Evolutionary conservation across 2,888 invertebrate species (phyloP).

Genomic region (Melipona bicolor): DNA sequence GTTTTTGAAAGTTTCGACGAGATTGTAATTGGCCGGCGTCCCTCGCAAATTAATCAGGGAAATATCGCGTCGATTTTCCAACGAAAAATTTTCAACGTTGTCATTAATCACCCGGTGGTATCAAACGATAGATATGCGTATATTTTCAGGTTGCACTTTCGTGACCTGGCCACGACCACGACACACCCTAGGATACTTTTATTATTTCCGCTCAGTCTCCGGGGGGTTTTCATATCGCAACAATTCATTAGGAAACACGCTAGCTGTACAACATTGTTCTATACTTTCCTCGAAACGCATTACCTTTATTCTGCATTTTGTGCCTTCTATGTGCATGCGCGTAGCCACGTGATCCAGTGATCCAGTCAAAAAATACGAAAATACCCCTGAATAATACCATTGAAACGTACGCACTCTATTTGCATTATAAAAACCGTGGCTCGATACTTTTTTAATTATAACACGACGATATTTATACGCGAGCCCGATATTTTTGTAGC

Average conservation of each 20-base stretch:
- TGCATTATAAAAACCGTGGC: not conserved
- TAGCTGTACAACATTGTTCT: conserved; percentile 40
- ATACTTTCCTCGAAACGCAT: conserved; percentile 41
- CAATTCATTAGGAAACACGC: conserved; percentile 75
- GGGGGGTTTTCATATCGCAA: conserved; percentile 73
- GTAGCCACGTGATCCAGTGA: not conserved
- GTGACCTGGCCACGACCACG: conserved; percentile 66
- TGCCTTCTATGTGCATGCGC: too few species aligned
- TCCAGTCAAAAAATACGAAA: not conserved
- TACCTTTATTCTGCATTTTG: conserved; percentile 22
- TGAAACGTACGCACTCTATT: not conserved
- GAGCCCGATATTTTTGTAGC: not conserved
- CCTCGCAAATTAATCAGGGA: conserved; percentile 25
- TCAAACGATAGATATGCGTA: conserved; percentile 18
- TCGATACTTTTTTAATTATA: not conserved
- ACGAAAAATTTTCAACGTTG: conserved; percentile 40
- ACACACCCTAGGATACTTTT: conserved; percentile 69
- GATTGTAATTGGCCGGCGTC: conserved; percentile 1
- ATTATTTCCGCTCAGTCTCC: conserved; percentile 65
- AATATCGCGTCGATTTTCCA: conserved; percentile 40
- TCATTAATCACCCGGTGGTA: conserved; percentile 64
- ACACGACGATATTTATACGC: not conserved
- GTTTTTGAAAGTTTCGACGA: not conserved
- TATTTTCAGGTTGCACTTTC: conserved; percentile 59
- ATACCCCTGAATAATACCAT: not conserved